Conservation (phyloP, 1,140 invertebrate genomes). For the Apis cerana region DNA sequence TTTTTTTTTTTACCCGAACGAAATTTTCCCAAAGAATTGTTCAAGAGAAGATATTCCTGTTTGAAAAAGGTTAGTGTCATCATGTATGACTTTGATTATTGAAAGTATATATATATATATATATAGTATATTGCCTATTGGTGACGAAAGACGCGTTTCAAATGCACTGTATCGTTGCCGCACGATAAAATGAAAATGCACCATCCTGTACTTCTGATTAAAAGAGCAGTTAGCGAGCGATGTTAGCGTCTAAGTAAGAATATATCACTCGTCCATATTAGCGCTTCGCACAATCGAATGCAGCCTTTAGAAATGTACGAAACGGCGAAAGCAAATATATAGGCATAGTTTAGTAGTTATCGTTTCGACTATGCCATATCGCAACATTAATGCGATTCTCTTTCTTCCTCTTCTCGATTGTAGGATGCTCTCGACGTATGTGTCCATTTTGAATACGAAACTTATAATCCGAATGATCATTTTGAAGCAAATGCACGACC, state of each 20-base stretch:
- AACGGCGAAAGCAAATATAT: conserved; percentile 29
- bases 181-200: conserved; percentile 8
- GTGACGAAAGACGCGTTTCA: background rate
- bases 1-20: too few species aligned
- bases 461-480: background rate
- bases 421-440: conserved; percentile 15
- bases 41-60: background rate
- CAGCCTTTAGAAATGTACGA: conserved; percentile 20
- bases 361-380: conserved; percentile 17
- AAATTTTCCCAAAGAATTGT: background rate
- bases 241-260: conserved; percentile 54
- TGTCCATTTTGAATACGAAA: conserved; percentile 5
- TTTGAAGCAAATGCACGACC: conserved; percentile 17
- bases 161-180: conserved; percentile 17
- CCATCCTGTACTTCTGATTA: conserved; percentile 11
- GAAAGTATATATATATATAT: background rate
- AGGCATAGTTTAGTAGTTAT: background rate
- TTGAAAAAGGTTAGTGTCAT: background rate
- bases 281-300: conserved; percentile 33
- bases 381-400: conserved; percentile 48
- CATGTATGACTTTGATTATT: too few species aligned
- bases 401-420: conserved; percentile 57
- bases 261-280: conserved; percentile 58
- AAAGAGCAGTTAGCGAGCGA: conserved; percentile 59
- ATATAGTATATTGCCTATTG: background rate